Evolutionary conservation across 2,797 vertebrate genomes (phyloP).

Genomic region (Remorina albescens): DNA sequence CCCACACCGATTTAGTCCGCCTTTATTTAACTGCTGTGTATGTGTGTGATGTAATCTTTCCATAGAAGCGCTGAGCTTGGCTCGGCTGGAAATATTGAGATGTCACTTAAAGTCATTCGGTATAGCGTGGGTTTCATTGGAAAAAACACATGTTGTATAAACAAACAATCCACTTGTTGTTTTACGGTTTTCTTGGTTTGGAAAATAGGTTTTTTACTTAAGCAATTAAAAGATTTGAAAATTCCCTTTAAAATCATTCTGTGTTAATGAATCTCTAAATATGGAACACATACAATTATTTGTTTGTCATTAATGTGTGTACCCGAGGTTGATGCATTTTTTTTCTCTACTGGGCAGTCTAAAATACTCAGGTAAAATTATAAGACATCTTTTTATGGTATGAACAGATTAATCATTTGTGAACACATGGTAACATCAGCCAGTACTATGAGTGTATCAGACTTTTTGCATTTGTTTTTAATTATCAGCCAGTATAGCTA

Average conservation of each 20-base stretch:
- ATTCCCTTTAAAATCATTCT: not conserved
- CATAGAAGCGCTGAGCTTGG: not conserved
- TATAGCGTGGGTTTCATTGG: not conserved
- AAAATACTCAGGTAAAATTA: conserved; percentile 26
- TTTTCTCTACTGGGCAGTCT: not conserved
- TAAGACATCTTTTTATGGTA: conserved; percentile 10
- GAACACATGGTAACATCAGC: conserved; percentile 8
- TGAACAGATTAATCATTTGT: conserved; percentile 14
- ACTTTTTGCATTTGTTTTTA: not conserved
- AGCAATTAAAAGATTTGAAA: not conserved
- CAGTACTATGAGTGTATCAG: too few species aligned
- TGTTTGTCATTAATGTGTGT: conserved; percentile 1
- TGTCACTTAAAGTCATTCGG: not conserved
- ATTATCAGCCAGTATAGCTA: not conserved
- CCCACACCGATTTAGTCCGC: conserved; percentile 32
- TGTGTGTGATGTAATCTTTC: conserved; percentile 44
- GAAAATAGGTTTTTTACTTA: not conserved
- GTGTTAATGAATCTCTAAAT: not conserved
- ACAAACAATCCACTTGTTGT: conserved; percentile 2
- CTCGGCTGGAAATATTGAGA: conserved; percentile 21
- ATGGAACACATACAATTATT: not conserved
- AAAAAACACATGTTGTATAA: not conserved
- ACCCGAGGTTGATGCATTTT: conserved; percentile 7
- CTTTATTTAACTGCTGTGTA: conserved; percentile 24
- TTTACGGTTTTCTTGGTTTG: not conserved